Base-by-base conservation (phyloP, 2,113 vertebrate genomes). In the Urocynchramus pylzowi region DNA sequence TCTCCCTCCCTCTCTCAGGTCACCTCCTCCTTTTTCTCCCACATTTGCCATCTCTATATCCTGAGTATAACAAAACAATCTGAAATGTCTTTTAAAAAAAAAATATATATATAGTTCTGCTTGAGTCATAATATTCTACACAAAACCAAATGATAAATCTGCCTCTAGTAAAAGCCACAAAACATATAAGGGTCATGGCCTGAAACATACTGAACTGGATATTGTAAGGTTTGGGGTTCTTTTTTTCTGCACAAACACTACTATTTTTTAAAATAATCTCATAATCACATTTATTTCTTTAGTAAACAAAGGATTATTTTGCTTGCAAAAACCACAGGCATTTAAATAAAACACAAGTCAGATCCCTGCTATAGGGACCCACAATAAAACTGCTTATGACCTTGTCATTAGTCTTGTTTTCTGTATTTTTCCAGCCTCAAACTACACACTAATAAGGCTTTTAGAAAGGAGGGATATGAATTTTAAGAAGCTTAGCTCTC, bases 361-460 rank as follows among this genome's bases (percentile, higher is more conserved):
- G 83, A 90, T 88, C 94, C 76, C 89, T 94, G 84, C 74, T 50
- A 87, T 45, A 65, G 88, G 82, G 91, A 95, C 91, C 64, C 74
- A 85, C 95, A 95, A 89, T 75, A 90, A 95, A 95, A 93, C 91
- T 94, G 89, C 93, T 93, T 70, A 54, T 95, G 95, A 97, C 96
- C 96, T 96, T 96, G 95, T 93, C 97, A 97, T 97, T 97, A 96
- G 77, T 94, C 83, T 94, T 95, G 91, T 95, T 96, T 97, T 91
- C 56, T 1, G 1, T 85, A 89, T 76, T 93, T 96, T 94, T 91
- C 61, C 83, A 90, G 95, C 93, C 95, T 96, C 89, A 87, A 97
- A 97, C 95, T 87, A 92, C 67, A 91, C 87, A 76, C 89, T 97
- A 95, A 96, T 95, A 97, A 96, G 95, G 95, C 94, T 97, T 97